Percentiles rank a stretch among this genome's conserved stretches.
Evolutionary conservation across 2,797 vertebrate species (phyloP).

Genomic region (Acestrorhynchus altus): DNA sequence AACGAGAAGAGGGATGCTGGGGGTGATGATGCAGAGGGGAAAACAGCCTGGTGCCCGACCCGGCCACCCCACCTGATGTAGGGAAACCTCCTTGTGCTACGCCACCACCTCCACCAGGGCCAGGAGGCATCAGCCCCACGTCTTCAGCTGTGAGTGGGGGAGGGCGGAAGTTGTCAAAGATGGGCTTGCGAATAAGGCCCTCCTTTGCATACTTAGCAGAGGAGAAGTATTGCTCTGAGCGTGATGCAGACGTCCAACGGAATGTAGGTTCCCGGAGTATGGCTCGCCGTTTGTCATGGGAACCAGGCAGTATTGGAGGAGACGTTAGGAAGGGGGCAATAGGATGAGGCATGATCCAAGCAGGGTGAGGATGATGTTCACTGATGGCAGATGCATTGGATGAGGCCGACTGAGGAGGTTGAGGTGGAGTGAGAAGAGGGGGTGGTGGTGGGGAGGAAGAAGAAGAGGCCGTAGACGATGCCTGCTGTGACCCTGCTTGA

Average conservation of each 20-base stretch:
- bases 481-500: conserved; percentile 84
- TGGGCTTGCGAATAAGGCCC: conserved; percentile 96
- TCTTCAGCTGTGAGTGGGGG: conserved; percentile 95
- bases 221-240: conserved; percentile 94
- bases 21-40: conserved; percentile 85
- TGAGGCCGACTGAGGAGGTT: conserved; percentile 78
- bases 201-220: conserved; percentile 99
- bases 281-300: conserved; percentile 90
- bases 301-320: conserved; percentile 77
- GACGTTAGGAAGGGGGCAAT: conserved; percentile 87
- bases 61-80: conserved; percentile 60
- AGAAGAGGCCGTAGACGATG: conserved; percentile 84
- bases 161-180: conserved; percentile 98
- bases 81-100: conserved; percentile 81
- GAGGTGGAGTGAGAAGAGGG: conserved; percentile 87
- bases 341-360: conserved; percentile 92
- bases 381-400: conserved; percentile 81
- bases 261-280: conserved; percentile 96
- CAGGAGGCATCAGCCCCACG: conserved; percentile 87
- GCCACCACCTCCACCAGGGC: conserved; percentile 70
- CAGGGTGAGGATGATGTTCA: conserved; percentile 79
- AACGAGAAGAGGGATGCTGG: conserved; percentile 79
- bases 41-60: conserved; percentile 86
- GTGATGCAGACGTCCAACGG: conserved; percentile 93
- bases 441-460: conserved; percentile 94